Evolutionary conservation across 2,888 invertebrate species (phyloP).

Genomic region (Tinea semifulvella): DNA sequence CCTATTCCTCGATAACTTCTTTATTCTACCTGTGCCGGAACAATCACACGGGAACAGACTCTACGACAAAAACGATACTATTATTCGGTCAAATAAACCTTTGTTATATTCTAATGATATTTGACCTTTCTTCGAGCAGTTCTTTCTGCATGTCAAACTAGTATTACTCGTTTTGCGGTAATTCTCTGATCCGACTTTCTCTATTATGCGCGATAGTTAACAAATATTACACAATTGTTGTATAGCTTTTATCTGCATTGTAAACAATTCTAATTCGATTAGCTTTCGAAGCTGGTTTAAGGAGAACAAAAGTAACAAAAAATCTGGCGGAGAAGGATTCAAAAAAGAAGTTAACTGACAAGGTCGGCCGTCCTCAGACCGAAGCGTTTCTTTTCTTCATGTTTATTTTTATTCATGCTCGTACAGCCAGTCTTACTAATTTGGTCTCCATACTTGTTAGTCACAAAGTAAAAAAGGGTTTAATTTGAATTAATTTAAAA

Average conservation of each 20-base stretch:
- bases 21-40: conserved; percentile 41
- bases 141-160: background rate
- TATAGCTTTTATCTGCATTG: background rate
- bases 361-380: conserved; percentile 21
- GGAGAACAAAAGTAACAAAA: background rate
- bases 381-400: background rate
- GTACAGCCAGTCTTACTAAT: conserved; percentile 10
- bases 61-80: too few species aligned
- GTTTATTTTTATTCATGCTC: background rate
- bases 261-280: background rate
- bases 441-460: background rate
- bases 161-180: background rate
- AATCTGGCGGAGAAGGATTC: conserved; percentile 1
- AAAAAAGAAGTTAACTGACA: conserved; percentile 10
- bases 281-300: background rate
- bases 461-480: conserved; percentile 11
- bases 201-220: background rate
- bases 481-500: conserved; percentile 24
- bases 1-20: conserved; percentile 29
- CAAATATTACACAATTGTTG: background rate
- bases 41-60: conserved; percentile 52
- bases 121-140: conserved; percentile 1
- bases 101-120: conserved; percentile 3
- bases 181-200: background rate
- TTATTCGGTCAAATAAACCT: too few species aligned